Evolutionary conservation across 2,888 invertebrate genomes (phyloP), one percentile per base, ranked within the genome.

Genomic region (Hetaerina titia): DNA sequence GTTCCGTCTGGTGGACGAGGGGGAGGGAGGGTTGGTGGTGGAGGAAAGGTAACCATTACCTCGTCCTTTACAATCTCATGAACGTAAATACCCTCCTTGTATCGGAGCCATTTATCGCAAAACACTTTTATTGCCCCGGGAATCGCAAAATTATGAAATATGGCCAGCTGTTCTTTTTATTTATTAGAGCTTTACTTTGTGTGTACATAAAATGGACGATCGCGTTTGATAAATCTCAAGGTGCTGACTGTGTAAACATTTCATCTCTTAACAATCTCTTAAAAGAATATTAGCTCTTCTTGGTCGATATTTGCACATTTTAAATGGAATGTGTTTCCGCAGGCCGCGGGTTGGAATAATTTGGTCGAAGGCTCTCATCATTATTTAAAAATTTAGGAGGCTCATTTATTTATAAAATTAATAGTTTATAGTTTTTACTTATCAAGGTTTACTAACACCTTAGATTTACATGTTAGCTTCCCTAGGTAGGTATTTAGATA

Each of bases 21-120:
- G 56, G 81, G 74, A 74, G n/a, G 25, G 74, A 17, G 69, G 69
- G 69, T 15, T 22, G 45, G 45, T 22, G 22, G 69, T 8, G 25
- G 69, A 57, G 69, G 69, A 69, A 90, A 45, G 90, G 90, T 64
- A 90, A 69, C 69, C 69, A 92, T 92, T 92, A 92, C 92, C 92
- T 56, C n/a, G 45, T 69, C 92, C 56, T 69, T 92, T 92, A 92
- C 92, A 92, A 92, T 92, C 92, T 92, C 92, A 92, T 92, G 69
- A 56, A 92, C 69, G 64, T 92, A 92, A 92, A 92, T 56, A 69
- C 92, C 56, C 92, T 56, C 69, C 64, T 17, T 56, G 45, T 92
- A 92, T 92, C 92, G 56, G 69, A n/a, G 92, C 56, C 56, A 56
- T 92, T 92, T 69, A 92, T 69, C 92, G 45, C 56, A n/a, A 92